Evolutionary conservation across 2,113 vertebrate species (phyloP).

Genomic region (Emydura subglobosa): DNA sequence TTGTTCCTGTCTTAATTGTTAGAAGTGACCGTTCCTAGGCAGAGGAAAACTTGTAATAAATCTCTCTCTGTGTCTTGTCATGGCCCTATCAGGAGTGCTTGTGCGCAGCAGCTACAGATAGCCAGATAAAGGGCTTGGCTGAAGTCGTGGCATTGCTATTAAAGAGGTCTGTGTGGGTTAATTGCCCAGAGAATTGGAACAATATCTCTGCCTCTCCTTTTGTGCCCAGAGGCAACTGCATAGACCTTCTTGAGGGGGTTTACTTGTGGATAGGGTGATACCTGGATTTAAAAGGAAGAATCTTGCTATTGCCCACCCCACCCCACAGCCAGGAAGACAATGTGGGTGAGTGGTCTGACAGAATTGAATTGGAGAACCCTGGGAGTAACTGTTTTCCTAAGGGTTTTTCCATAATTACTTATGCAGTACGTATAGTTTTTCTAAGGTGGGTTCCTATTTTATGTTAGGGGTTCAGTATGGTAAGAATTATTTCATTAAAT

Average conservation of each 20-base stretch:
- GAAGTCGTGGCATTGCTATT: no score
- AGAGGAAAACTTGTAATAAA: neutral
- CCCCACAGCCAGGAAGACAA: neutral
- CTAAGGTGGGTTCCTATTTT: neutral
- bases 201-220: neutral
- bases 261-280: neutral
- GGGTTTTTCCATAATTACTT: neutral
- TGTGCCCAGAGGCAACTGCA: neutral
- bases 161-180: neutral
- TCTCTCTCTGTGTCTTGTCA: neutral
- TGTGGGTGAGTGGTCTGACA: neutral
- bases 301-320: neutral
- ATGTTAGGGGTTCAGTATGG: neutral
- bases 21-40: neutral
- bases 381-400: neutral
- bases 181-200: neutral
- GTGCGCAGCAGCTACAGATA: neutral
- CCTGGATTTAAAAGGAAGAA: neutral
- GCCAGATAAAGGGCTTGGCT: no score
- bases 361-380: neutral
- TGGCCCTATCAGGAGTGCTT: neutral
- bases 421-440: neutral
- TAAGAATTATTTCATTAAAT: neutral
- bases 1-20: neutral
- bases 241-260: fast-evolving